Conservation (phyloP, 2,888 invertebrate species). For the Ectemnius continuus region DNA sequence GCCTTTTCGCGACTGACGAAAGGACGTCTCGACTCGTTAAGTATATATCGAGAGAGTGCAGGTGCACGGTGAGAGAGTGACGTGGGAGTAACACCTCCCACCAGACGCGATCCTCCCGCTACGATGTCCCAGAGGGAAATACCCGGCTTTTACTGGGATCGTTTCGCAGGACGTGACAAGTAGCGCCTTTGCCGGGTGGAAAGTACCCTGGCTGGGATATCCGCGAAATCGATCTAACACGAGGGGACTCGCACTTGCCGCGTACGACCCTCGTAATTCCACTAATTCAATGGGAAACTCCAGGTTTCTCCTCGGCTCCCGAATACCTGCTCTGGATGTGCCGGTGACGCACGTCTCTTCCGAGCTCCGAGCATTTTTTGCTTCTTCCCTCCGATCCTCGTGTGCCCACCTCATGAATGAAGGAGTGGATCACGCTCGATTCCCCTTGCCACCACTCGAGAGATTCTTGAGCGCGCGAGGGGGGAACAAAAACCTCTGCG, state of each 20-base stretch:
- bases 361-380: not conserved
- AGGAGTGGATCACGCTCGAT: not conserved
- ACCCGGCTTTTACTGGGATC: conserved; percentile 26
- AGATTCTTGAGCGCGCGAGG: no score
- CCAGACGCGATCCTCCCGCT: conserved; percentile 38
- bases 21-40: conserved; percentile 24
- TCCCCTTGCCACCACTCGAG: not conserved
- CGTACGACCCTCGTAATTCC: not conserved
- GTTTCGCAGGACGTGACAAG: conserved; percentile 23
- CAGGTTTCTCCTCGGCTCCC: not conserved
- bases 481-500: not conserved
- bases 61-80: conserved; percentile 36
- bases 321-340: not conserved
- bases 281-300: not conserved
- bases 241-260: not conserved
- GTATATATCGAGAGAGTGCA: conserved; percentile 43
- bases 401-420: not conserved
- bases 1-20: conserved; percentile 33
- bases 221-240: conserved; percentile 2
- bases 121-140: conserved; percentile 43
- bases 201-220: conserved; percentile 11
- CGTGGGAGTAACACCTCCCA: conserved; percentile 35
- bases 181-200: conserved; percentile 34
- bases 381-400: not conserved
- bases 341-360: not conserved